phyloP scores from a whole-genome alignment of 1,140 invertebrate species.

The Danaus melanippus region DNA sequence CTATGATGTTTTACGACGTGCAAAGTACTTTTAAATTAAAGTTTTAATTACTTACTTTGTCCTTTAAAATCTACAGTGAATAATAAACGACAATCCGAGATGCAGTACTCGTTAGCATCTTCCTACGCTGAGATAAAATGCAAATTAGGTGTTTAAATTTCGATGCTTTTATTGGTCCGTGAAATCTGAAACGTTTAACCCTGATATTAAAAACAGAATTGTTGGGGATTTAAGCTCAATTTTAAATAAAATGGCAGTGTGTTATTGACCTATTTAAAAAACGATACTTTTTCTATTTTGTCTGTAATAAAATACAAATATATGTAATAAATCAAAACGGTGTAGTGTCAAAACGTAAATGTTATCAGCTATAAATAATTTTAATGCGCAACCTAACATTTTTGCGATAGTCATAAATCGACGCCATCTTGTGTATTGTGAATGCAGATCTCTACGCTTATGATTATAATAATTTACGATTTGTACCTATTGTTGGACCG shows the following conservation, averaged over 20 bases:
- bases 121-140: slow-evolving; percentile 9
- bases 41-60: no score
- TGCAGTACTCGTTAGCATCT: slow-evolving; percentile 10
- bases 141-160: slow-evolving; percentile 6
- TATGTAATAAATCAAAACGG: slow-evolving; percentile 1
- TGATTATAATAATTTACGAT: no score
- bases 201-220: no score
- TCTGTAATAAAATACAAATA: background rate
- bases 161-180: slow-evolving; percentile 1
- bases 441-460: no score
- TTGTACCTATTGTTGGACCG: no score
- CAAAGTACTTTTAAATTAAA: no score
- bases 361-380: slow-evolving; percentile 2
- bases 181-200: no score
- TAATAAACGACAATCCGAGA: slow-evolving; percentile 10
- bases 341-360: slow-evolving; percentile 4
- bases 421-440: background rate
- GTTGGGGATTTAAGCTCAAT: no score
- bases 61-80: background rate
- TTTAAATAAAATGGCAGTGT: no score
- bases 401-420: background rate
- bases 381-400: slow-evolving; percentile 1
- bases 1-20: no score
- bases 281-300: no score
- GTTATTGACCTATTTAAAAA: no score